phyloP scores from a whole-genome alignment of 2,113 vertebrate genomes.

The Gallinago undulata region DNA sequence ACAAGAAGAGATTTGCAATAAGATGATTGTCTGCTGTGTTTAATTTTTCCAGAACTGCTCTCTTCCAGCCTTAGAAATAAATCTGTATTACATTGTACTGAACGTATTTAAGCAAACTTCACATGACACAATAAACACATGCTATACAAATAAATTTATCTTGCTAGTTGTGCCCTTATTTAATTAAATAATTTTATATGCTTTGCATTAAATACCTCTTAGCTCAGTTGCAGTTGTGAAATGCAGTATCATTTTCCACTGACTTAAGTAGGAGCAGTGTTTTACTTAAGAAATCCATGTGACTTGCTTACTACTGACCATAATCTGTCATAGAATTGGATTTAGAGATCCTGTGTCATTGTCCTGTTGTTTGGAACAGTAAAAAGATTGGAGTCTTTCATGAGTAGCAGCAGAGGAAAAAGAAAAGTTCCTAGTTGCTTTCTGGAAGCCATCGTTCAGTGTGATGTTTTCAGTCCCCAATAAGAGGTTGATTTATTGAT shows the following conservation, averaged over 20 bases:
- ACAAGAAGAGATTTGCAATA: neutral
- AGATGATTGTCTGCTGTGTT: neutral
- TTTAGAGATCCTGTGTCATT: neutral
- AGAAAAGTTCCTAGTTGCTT: neutral
- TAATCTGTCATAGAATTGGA: neutral
- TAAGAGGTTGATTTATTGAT: neutral
- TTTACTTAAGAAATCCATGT: neutral
- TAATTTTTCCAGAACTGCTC: neutral
- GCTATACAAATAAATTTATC: neutral
- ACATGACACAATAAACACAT: neutral
- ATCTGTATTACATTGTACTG: neutral
- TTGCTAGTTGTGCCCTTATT: neutral
- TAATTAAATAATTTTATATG: neutral
- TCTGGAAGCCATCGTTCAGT: neutral
- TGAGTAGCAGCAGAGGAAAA: neutral
- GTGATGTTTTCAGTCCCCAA: neutral
- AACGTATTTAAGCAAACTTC: neutral
- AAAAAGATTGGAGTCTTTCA: neutral
- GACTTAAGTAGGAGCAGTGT: neutral
- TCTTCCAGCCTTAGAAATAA: neutral
- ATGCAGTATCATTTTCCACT: neutral
- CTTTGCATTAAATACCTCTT: neutral
- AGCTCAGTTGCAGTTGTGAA: neutral
- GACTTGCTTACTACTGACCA: neutral
- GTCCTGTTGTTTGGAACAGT: neutral